Evolutionary conservation across 2,113 vertebrate genomes (phyloP).

Genomic region (Triplophysa tibetana): DNA sequence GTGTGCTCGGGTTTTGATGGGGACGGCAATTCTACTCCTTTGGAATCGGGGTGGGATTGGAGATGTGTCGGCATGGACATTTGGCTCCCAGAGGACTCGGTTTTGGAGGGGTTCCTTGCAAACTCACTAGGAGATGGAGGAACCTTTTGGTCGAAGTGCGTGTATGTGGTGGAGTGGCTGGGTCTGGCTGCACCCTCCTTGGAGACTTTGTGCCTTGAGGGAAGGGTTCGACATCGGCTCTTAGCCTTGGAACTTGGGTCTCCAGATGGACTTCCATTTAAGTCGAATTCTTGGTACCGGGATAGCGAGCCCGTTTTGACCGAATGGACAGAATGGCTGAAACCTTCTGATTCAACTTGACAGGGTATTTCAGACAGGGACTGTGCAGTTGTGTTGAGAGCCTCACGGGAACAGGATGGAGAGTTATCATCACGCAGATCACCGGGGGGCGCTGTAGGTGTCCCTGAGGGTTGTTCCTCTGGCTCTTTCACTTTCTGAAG

Average conservation of each 20-base stretch:
- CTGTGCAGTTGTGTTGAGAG: not conserved
- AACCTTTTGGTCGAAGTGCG: conserved; percentile 62
- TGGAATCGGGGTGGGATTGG: not conserved
- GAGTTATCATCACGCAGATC: not conserved
- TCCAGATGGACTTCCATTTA: conserved; percentile 5
- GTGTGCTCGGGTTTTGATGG: conserved; percentile 2
- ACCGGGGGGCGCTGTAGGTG: conserved; percentile 17
- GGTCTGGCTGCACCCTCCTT: conserved; percentile 62
- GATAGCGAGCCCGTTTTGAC: not conserved
- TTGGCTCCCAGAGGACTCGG: conserved; percentile 11
- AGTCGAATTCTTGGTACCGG: not conserved
- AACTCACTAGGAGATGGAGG: conserved; percentile 38
- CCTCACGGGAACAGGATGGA: not conserved
- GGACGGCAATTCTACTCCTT: not conserved
- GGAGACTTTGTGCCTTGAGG: conserved; percentile 62
- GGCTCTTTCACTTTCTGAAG: conserved; percentile 43
- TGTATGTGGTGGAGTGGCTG: conserved; percentile 73
- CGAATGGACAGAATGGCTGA: not conserved
- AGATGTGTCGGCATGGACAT: conserved; percentile 33
- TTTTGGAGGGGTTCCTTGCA: conserved; percentile 30
- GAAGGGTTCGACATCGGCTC: conserved; percentile 73
- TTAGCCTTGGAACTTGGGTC: conserved; percentile 52
- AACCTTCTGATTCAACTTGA: not conserved
- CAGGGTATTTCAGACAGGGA: conserved; percentile 7
- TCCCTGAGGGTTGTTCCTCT: conserved; percentile 39